phyloP scores from a whole-genome alignment of 2,888 invertebrate genomes.

The Agelastica alni region DNA sequence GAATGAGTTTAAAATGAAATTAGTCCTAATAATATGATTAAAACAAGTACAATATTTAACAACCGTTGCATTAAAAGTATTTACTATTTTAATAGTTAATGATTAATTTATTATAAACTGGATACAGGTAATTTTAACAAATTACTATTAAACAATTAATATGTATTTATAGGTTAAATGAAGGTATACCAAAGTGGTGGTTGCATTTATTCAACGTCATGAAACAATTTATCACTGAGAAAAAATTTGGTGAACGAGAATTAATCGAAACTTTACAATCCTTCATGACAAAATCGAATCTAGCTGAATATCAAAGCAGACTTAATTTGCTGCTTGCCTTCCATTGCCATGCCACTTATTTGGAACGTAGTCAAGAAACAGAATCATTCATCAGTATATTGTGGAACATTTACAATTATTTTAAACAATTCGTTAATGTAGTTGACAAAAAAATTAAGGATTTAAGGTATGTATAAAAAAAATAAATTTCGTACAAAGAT shows the following conservation, averaged over 20 bases:
- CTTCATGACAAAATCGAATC: slow-evolving; percentile 80
- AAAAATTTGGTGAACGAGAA: slow-evolving; percentile 50
- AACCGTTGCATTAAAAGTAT: too few relatives aligned
- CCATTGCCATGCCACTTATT: slow-evolving; percentile 76
- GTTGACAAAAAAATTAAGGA: slow-evolving; percentile 69
- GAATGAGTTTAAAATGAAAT: too few relatives aligned
- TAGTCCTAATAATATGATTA: too few relatives aligned
- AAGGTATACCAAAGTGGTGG: slow-evolving; percentile 85
- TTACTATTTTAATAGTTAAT: too few relatives aligned
- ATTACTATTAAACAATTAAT: neutral
- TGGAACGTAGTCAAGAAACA: slow-evolving; percentile 48
- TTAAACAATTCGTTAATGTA: slow-evolving; percentile 73
- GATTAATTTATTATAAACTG: too few relatives aligned
- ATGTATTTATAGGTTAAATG: slow-evolving; percentile 61
- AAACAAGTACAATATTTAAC: too few relatives aligned
- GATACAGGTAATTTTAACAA: too few relatives aligned
- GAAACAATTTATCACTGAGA: slow-evolving; percentile 62
- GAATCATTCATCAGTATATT: slow-evolving; percentile 68
- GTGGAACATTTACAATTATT: slow-evolving; percentile 85
- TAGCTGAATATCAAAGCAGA: slow-evolving; percentile 83
- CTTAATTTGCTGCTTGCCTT: slow-evolving; percentile 78
- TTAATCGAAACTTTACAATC: slow-evolving; percentile 69
- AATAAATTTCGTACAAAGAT: too few relatives aligned
- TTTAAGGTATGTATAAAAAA: slow-evolving; percentile 50
- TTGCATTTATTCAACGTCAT: slow-evolving; percentile 80